These are phyloP conservation scores for Leptinotarsa lineolata DNA, from an alignment of 1,140 invertebrate genomes.

Conservation along the genomic window DNA sequence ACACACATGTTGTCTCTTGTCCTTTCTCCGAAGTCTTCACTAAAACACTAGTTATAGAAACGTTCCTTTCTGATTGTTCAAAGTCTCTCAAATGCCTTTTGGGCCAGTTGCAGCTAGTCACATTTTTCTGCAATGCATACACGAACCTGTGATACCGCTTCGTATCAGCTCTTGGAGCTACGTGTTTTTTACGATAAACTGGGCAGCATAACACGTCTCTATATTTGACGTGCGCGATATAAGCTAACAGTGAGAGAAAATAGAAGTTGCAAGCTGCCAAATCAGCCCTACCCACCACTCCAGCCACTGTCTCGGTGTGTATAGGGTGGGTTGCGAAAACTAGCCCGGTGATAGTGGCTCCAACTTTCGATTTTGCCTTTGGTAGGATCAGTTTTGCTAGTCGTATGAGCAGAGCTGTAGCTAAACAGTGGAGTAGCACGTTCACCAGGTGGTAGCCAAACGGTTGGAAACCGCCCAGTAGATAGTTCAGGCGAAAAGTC, in stretches of 20 bases:
- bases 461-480: constrained; percentile 83
- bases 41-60: constrained; percentile 22
- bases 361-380: constrained; percentile 63
- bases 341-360: constrained; percentile 77
- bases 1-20: constrained; percentile 24
- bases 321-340: constrained; percentile 95
- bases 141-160: constrained; percentile 46
- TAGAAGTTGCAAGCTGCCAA: constrained; percentile 90
- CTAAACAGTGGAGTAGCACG: constrained; percentile 80
- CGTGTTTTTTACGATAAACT: constrained; percentile 23
- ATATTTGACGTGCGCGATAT: constrained; percentile 68
- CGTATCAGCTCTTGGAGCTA: constrained; percentile 25
- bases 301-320: constrained; percentile 95
- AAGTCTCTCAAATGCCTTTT: constrained; percentile 36
- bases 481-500: constrained; percentile 90
- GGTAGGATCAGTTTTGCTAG: constrained; percentile 70
- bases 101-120: constrained; percentile 51
- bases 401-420: constrained; percentile 78
- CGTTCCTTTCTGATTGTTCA: constrained; percentile 29
- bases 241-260: constrained; percentile 82
- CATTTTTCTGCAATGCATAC: constrained; percentile 45
- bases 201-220: constrained; percentile 56
- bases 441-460: constrained; percentile 92
- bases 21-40: not conserved
- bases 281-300: constrained; percentile 93